Evolutionary conservation across 2,888 invertebrate genomes (phyloP), one percentile per base, ranked within the genome.

Genomic region (Chromoteleia sp.): DNA sequence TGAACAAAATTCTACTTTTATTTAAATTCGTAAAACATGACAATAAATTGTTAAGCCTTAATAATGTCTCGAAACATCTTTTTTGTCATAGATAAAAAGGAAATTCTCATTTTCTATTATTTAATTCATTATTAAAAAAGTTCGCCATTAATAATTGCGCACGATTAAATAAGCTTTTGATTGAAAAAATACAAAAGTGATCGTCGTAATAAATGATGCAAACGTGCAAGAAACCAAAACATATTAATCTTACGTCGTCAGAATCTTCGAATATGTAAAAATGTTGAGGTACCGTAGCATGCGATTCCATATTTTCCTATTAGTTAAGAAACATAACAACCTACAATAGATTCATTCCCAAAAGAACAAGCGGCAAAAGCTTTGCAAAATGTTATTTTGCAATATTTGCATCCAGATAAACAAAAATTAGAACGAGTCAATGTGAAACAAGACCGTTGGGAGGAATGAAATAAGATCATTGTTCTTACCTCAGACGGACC

Each of bases 401-500:
- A 43, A 63, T 10, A 50, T 21, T 80, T 39, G 36, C 54, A 56
- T 45, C 36, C 8, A n/a, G n/a, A 48, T 17, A 17, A 30, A 65
- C 19, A 41, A 30, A 39, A 33, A n/a, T 4, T n/a, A 25, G 36
- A 19, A 21, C 4, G 52, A 67, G 48, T 25, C 21, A 43, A 68
- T 65, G 19, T 29, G 6, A 58, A 43, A 21, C 39, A 17, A 41
- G 21, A 71, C 17, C 12, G n/a, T 14, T 15, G 15, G 10, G 2
- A 33, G 41, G 19, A 61, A 21, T 0, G 29, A 8, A 36, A 15
- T 14, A 14, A 41, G 39, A 14, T 41, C 14, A 6, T 30, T 30
- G 5, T 25, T 33, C 50, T 92, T 92, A 97, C 98, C 95, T 95
- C 96, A 92, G 96, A 96, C 10, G 95, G 94, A 70, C 98, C 98